These are phyloP conservation scores for Drosophila kohkoa DNA, from an alignment of 1,140 invertebrate species.

Conservation along the genomic window DNA sequence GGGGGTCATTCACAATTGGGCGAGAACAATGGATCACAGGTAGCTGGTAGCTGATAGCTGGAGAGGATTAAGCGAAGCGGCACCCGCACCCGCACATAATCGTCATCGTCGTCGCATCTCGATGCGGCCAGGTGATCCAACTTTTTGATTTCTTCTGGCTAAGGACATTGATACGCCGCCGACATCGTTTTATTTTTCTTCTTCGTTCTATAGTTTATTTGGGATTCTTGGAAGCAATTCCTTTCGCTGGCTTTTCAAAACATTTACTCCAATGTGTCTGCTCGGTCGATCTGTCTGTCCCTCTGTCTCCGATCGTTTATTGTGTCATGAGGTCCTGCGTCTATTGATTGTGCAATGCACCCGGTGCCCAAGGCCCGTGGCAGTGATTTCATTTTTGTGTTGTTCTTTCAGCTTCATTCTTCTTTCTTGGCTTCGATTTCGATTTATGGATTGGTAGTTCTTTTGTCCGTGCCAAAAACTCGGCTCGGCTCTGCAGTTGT, in stretches of 20 bases:
- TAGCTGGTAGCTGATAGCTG: conserved; percentile 38
- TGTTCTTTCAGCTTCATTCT: conserved; percentile 33
- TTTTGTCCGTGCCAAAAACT: conserved; percentile 51
- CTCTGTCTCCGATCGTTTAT: conserved; percentile 27
- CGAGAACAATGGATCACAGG: conserved; percentile 70
- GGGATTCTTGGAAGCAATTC: conserved; percentile 84
- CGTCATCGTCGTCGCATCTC: conserved; percentile 15
- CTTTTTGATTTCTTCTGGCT: conserved; percentile 83
- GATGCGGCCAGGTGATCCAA: conserved; percentile 82
- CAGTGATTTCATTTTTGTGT: conserved; percentile 73
- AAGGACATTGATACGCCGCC: conserved; percentile 77
- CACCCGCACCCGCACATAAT: conserved; percentile 80
- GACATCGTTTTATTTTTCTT: background rate
- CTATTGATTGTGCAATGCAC: conserved; percentile 80
- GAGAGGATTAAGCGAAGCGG: conserved; percentile 41
- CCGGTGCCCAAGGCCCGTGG: conserved; percentile 77
- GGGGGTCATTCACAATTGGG: conserved; percentile 72
- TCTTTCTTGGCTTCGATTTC: conserved; percentile 40
- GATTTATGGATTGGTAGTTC: conserved; percentile 50
- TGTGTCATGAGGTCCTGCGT: conserved; percentile 57
- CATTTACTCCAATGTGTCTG: conserved; percentile 81
- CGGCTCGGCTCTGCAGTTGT: conserved; percentile 43
- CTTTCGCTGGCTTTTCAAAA: conserved; percentile 85
- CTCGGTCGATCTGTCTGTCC: conserved; percentile 19
- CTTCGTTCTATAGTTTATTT: background rate